phyloP scores from a whole-genome alignment of 2,888 invertebrate genomes.

The Ariolimax columbianus region DNA sequence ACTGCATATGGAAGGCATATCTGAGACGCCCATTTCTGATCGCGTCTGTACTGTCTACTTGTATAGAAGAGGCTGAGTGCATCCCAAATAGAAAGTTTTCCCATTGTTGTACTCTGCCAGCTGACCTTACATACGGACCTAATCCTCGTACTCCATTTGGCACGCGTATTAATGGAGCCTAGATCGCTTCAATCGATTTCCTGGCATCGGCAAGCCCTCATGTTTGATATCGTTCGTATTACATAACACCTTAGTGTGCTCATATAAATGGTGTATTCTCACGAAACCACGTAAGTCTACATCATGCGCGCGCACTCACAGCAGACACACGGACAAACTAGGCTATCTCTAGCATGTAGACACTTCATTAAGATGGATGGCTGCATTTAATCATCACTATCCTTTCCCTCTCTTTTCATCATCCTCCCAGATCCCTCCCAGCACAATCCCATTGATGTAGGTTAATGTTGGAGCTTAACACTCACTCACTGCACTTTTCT shows the following conservation, averaged over 20 bases:
- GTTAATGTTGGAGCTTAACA: neutral
- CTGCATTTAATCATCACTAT: neutral
- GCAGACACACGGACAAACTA: neutral
- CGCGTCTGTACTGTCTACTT: too few species aligned
- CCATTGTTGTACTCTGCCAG: neutral
- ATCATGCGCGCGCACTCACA: neutral
- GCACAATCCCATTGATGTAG: neutral
- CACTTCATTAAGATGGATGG: neutral
- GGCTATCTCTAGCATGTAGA: neutral
- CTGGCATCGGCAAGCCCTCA: neutral
- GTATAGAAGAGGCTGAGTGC: too few species aligned
- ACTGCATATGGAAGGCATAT: too few species aligned
- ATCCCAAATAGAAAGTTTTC: too few species aligned
- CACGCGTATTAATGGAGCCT: neutral
- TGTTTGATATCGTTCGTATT: neutral
- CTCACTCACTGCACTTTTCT: neutral
- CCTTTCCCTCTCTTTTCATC: neutral
- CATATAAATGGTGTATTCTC: neutral
- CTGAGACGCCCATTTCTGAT: too few species aligned
- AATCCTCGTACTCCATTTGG: neutral
- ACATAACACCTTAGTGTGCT: neutral
- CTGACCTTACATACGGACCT: neutral
- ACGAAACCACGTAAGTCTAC: neutral
- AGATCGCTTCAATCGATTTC: neutral
- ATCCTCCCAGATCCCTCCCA: neutral